Percentiles rank a stretch among this genome's conserved stretches.
phyloP scores from a whole-genome alignment of 2,113 vertebrate species.

The Canis aureus region DNA sequence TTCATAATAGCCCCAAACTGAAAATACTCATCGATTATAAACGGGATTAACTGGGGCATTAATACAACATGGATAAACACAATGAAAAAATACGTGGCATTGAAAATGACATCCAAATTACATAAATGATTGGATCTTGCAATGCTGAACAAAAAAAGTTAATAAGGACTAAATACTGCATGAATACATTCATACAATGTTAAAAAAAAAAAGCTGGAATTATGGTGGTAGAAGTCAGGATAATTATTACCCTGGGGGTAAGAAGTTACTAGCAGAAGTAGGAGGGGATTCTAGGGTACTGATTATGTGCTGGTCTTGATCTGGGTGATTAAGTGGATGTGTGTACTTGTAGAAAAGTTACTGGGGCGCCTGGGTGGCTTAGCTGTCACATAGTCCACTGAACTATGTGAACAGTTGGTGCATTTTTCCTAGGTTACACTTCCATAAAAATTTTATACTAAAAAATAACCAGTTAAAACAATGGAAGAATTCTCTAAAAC shows the following conservation, averaged over 20 bases:
- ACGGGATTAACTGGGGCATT: not conserved
- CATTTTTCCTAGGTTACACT: not conserved
- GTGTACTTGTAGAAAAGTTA: not conserved
- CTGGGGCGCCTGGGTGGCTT: too few species aligned
- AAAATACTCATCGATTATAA: not conserved
- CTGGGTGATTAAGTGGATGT: not conserved
- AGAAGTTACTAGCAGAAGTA: not conserved
- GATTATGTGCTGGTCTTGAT: not conserved
- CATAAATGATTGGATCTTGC: not conserved
- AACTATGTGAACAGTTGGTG: not conserved
- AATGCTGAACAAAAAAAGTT: not conserved
- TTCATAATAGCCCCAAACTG: not conserved
- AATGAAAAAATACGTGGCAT: not conserved
- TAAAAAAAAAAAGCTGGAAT: not conserved
- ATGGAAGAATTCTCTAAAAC: not conserved
- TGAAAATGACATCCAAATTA: not conserved
- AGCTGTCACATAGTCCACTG: not conserved
- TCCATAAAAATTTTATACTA: not conserved
- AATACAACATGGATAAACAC: not conserved
- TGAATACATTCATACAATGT: not conserved
- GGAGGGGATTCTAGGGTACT: not conserved
- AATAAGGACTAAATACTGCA: not conserved
- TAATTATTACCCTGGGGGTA: not conserved
- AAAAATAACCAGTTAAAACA: conserved; percentile 45
- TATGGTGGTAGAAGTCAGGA: not conserved